Evolutionary conservation across 2,113 vertebrate species (phyloP).

Genomic region (Sarotherodon lohbergeri): DNA sequence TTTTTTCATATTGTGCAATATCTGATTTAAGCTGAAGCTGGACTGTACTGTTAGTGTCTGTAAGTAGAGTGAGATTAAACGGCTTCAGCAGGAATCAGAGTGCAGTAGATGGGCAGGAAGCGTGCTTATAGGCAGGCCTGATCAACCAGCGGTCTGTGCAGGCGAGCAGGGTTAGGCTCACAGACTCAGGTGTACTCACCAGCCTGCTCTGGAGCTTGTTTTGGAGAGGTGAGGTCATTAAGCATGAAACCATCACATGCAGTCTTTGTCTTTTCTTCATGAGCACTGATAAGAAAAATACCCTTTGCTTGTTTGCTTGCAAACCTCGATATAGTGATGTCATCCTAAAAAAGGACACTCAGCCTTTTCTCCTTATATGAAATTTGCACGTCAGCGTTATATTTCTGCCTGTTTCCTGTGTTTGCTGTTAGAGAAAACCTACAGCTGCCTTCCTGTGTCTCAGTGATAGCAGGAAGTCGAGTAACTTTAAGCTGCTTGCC

Average conservation of each 20-base stretch:
- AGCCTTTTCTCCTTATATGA: rapidly evolving
- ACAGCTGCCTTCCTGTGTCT: background rate
- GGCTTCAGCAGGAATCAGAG: background rate
- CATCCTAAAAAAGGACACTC: background rate
- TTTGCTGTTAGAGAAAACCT: background rate
- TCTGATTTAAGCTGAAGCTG: background rate
- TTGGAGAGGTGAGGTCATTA: background rate
- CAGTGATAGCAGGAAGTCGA: background rate
- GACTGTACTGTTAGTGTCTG: background rate
- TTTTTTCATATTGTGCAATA: background rate
- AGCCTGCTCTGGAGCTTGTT: background rate
- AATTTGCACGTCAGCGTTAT: background rate
- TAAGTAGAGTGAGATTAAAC: background rate
- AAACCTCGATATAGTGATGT: background rate
- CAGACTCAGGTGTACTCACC: background rate
- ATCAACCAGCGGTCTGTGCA: background rate
- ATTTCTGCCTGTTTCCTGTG: background rate
- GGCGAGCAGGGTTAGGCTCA: background rate
- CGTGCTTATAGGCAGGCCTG: background rate
- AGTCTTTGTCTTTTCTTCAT: background rate
- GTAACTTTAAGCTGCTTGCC: background rate
- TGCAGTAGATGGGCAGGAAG: background rate
- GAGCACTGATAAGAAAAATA: background rate
- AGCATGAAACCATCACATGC: background rate
- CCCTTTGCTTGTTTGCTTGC: rapidly evolving